Base-by-base conservation (phyloP, 2,888 invertebrate genomes). In the Chrysotoxum bicinctum region DNA sequence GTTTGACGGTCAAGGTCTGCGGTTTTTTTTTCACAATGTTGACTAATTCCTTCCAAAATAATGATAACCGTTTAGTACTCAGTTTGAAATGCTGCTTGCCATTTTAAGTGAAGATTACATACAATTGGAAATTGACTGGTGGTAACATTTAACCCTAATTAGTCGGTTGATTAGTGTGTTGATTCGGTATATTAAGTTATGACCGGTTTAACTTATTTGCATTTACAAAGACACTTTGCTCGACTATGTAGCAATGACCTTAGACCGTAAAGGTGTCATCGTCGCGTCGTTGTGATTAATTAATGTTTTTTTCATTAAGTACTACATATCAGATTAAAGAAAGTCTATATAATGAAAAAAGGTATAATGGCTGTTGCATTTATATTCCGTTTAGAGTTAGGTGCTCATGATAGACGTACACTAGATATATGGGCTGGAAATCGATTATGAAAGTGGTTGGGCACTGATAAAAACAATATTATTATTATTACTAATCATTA, bases 241-340 rank as follows among this genome's bases (percentile, higher is more conserved):
- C 56, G 56, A 40, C 37, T 40, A 5, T 40, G 60, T 60, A 60
- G 37, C 60, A 60, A 74, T 83, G 83, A 78, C 83, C 83, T 68
- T 77, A 73, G 14, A 43, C 58, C 60, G 10, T 37, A 16, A 32
- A 43, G 8, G n/a, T 16, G n/a, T 16, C n/a, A 43, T 43, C 40
- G 37, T 40, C 37, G 37, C 10, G 64, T 62, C 30, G 16, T 66
- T 43, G 30, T 43, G 56, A 43, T 69, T 54, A 54, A 69, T 74
- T 78, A 48, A 21, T 54, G 10, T 21, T 37, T 73, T 60, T 40
- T 40, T 73, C 62, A 74, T 73, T 74, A 73, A 77, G 73, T 77
- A 40, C 3, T 1, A 5, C 7, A 12, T 48, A 48, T 48, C 12
- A 45, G 16, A 48, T 50, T 50, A 50, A 8, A 12, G 6, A 48